phyloP scores from a whole-genome alignment of 2,113 vertebrate genomes.

The Amazona guildingii region DNA sequence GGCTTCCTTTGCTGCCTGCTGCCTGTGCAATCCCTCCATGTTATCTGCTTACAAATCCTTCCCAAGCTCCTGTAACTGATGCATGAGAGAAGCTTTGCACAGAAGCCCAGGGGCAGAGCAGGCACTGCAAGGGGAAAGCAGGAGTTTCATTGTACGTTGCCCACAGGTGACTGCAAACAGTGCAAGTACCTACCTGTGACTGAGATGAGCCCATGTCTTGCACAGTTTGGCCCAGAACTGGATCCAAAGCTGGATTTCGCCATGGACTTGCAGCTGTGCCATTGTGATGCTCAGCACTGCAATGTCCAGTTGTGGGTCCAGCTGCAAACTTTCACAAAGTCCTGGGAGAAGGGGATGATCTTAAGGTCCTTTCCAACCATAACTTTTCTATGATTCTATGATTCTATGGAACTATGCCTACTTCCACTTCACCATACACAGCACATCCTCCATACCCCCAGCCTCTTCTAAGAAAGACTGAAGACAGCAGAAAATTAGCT shows the following conservation, averaged over 20 bases:
- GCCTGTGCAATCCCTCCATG: neutral
- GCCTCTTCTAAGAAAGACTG: neutral
- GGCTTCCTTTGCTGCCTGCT: neutral
- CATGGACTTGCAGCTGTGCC: neutral
- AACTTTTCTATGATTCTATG: neutral
- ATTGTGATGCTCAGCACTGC: neutral
- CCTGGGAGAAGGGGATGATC: neutral
- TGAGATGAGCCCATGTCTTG: neutral
- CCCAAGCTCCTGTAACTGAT: neutral
- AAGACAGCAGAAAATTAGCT: neutral
- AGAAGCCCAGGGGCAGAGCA: neutral
- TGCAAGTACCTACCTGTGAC: neutral
- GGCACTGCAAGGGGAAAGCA: neutral
- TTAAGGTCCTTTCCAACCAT: neutral
- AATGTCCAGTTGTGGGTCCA: neutral
- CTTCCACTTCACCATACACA: neutral
- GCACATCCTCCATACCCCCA: neutral
- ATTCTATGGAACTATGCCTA: neutral
- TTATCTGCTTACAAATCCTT: neutral
- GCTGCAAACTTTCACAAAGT: neutral
- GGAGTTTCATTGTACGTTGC: neutral
- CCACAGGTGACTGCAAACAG: neutral
- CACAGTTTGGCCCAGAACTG: neutral
- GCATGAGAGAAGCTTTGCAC: neutral
- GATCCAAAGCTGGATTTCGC: neutral